Conservation (phyloP, 2,797 vertebrate species). For the Poeciliopsis turneri region DNA sequence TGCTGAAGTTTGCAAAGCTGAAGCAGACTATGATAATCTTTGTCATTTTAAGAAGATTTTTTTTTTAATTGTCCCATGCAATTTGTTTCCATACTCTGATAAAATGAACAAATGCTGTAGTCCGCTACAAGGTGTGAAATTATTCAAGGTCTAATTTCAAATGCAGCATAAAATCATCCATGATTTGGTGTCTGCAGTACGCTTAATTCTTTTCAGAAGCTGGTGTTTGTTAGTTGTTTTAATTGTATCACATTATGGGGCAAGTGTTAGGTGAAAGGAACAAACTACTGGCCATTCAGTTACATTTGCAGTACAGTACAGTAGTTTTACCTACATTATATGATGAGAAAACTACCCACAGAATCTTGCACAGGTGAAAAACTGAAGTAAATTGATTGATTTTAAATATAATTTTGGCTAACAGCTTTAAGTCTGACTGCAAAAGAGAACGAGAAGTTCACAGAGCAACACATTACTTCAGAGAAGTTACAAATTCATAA, state of each 20-base stretch:
- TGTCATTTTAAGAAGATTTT: background rate
- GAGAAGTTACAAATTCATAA: conserved; percentile 31
- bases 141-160: background rate
- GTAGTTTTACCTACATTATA: background rate
- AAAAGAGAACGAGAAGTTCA: conserved; percentile 20
- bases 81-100: background rate
- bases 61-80: background rate
- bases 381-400: background rate
- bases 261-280: background rate
- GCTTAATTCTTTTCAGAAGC: background rate
- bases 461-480: conserved; percentile 18
- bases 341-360: background rate
- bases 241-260: background rate
- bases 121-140: background rate
- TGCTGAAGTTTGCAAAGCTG: background rate
- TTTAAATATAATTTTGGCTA: background rate
- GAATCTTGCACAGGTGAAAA: background rate
- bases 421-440: background rate
- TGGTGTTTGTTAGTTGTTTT: background rate
- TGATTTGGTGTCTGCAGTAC: background rate
- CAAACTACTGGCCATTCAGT: background rate
- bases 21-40: background rate
- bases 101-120: background rate
- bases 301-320: background rate
- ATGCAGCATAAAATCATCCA: background rate